These are phyloP conservation scores for Phrynocephalus vlangalii DNA, from an alignment of 2,797 vertebrate species.

Conservation along the genomic window DNA sequence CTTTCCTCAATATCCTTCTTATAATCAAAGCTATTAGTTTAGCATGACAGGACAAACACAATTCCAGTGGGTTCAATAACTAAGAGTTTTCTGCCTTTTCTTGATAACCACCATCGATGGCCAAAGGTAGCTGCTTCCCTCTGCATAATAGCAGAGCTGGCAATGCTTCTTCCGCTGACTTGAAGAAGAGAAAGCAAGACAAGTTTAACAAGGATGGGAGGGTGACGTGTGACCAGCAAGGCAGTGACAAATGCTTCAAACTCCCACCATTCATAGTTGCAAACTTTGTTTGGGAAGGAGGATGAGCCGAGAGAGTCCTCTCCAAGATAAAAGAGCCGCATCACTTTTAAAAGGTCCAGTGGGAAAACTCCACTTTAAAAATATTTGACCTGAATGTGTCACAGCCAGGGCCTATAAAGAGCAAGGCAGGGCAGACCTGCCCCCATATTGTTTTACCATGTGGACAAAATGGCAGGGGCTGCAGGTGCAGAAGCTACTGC, in stretches of 20 bases:
- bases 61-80: too few species aligned
- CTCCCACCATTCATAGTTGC: not conserved
- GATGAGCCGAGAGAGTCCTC: not conserved
- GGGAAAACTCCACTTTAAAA: conserved; percentile 37
- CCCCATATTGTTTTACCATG: conserved; percentile 50
- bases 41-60: too few species aligned
- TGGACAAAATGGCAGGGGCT: conserved; percentile 50
- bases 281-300: conserved; percentile 7
- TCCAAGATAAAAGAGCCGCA: not conserved
- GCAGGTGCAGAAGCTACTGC: conserved; percentile 83
- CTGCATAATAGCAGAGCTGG: not conserved
- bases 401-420: conserved; percentile 18
- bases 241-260: not conserved
- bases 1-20: too few species aligned
- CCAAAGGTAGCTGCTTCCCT: too few species aligned
- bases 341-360: not conserved
- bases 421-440: conserved; percentile 35
- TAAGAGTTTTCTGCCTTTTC: too few species aligned
- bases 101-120: too few species aligned
- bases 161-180: not conserved
- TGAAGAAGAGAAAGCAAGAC: not conserved
- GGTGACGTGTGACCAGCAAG: not conserved
- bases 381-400: not conserved
- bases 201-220: not conserved
- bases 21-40: too few species aligned